Conservation (phyloP, 2,888 invertebrate species). For the Epinotia nisella region DNA sequence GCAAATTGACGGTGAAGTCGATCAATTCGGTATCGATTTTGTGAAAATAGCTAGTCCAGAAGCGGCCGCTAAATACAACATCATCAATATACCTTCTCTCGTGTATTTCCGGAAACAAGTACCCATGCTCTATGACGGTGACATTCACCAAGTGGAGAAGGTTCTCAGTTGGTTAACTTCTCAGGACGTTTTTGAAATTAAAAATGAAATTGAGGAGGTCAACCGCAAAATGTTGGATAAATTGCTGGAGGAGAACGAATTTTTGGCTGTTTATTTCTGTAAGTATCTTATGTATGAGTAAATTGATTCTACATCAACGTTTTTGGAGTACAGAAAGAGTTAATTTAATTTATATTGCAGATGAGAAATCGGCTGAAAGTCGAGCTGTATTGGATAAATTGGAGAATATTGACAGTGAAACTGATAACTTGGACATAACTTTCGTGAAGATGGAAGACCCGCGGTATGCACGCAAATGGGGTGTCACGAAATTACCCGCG, state of each 20-base stretch:
- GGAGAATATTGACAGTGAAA: constrained; percentile 97
- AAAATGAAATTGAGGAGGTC: constrained; percentile 98
- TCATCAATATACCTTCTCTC: constrained; percentile 93
- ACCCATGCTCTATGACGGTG: constrained; percentile 95
- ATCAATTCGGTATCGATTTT: constrained; percentile 96
- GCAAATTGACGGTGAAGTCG: constrained; percentile 97
- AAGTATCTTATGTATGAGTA: constrained; percentile 70
- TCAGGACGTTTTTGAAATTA: constrained; percentile 97
- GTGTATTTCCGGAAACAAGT: constrained; percentile 94
- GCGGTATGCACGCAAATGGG: constrained; percentile 96
- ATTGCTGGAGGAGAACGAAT: constrained; percentile 96
- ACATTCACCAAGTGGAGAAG: constrained; percentile 93
- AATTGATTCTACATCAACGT: neutral
- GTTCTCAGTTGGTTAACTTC: constrained; percentile 95
- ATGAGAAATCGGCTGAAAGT: constrained; percentile 93
- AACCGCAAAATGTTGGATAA: constrained; percentile 98
- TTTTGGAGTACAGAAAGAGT: too few relatives aligned
- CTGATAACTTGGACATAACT: constrained; percentile 96
- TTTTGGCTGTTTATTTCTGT: constrained; percentile 98
- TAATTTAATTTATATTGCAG: too few relatives aligned
- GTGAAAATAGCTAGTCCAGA: constrained; percentile 94
- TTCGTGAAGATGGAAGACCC: constrained; percentile 97
- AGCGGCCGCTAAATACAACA: constrained; percentile 92
- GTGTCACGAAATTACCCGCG: constrained; percentile 95
- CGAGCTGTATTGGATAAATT: constrained; percentile 92